Conservation (phyloP, 2,888 invertebrate species). For the Sesia apiformis region DNA sequence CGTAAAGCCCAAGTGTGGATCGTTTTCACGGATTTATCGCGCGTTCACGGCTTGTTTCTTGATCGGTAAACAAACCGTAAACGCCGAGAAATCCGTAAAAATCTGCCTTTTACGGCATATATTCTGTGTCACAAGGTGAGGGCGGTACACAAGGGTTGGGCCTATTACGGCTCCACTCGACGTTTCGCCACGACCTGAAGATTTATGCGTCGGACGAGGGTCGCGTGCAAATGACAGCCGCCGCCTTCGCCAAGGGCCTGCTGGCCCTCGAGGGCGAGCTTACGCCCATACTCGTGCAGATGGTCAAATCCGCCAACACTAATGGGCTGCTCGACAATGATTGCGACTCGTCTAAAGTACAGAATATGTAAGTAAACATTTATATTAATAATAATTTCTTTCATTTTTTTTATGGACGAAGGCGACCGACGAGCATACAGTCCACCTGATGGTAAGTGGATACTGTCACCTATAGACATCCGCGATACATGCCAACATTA, state of each 20-base stretch:
- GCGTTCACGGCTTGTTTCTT: too few relatives aligned
- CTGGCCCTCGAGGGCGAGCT: slow-evolving; percentile 98
- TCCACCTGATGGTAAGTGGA: too few relatives aligned
- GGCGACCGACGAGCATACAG: too few relatives aligned
- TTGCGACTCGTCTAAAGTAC: slow-evolving; percentile 96
- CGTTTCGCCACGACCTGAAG: slow-evolving; percentile 98
- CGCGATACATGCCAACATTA: too few relatives aligned
- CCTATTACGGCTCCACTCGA: slow-evolving; percentile 93
- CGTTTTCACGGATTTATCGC: too few relatives aligned
- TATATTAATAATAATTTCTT: too few relatives aligned
- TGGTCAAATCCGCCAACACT: slow-evolving; percentile 99
- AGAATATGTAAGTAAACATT: slow-evolving; percentile 85
- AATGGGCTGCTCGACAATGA: slow-evolving; percentile 98
- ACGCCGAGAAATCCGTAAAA: too few relatives aligned
- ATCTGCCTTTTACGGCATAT: too few relatives aligned
- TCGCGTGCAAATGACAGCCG: slow-evolving; percentile 99
- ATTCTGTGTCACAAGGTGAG: slow-evolving; percentile 76
- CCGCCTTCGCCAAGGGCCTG: slow-evolving; percentile 98
- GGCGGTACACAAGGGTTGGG: slow-evolving; percentile 96
- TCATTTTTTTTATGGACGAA: too few relatives aligned
- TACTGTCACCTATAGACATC: too few relatives aligned
- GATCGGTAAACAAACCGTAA: too few relatives aligned
- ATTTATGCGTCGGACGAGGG: slow-evolving; percentile 99
- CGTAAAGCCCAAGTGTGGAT: too few relatives aligned
- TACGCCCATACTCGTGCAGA: slow-evolving; percentile 98